Evolutionary conservation across 2,113 vertebrate species (phyloP), one percentile per base, ranked within the genome.

Genomic region (Pygoscelis adeliae): DNA sequence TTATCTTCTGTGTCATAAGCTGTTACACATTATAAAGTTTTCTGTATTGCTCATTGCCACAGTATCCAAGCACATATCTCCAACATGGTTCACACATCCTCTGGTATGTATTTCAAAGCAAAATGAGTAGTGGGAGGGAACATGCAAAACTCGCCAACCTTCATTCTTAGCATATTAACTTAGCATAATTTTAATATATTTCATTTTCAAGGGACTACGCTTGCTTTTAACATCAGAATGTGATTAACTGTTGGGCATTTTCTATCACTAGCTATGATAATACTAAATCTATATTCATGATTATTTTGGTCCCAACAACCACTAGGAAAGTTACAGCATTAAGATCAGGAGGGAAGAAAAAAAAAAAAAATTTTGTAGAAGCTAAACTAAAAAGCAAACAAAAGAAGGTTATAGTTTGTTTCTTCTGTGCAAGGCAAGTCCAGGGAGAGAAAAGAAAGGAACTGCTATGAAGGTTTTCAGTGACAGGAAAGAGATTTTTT

Each of bases 1-100:
- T 95, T 94, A 94, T 32, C 73, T 40, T 56, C 72, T 95, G 69
- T 95, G 97, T 95, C 96, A 97, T 73, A 26, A 66, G 44, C n/a
- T 82, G 19, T 84, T 79, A 71, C 50, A 86, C 71, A 87, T n/a
- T 17, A 29, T 14, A 18, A 70, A 63, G 42, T 53, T 46, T 79
- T 79, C 49, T 42, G 55, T 14, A 74, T 40, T 90, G 72, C 88
- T 97, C 92, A 95, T 21, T 52, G 30, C 46, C 66, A 93, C 1
- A 52, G 36, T 11, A 94, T 65, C 36, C 44, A 89, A 82, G 74
- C 29, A 92, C 62, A 3, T 92, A 94, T 21, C 76, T 78, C 70
- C 42, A 71, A 29, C 36, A 61, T 20, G 34, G 70, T 69, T 96
- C 95, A 92, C 30, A 32, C 2, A 1, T n/a, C 42, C 77, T 65